Evolutionary conservation across 2,888 invertebrate species (phyloP).

Genomic region (Sinohyriopsis cumingii): DNA sequence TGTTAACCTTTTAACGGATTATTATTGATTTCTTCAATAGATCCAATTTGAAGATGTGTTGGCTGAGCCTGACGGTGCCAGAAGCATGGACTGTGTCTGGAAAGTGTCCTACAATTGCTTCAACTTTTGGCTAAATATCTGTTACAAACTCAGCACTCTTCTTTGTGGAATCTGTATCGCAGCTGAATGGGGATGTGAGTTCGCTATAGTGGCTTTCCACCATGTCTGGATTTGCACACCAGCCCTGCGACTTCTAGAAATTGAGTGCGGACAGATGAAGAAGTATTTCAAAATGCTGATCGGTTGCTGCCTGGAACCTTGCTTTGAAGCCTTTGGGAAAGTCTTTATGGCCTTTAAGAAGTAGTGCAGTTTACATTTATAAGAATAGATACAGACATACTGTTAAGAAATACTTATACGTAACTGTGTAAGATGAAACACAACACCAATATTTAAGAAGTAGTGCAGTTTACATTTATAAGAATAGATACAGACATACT

Average conservation of each 20-base stretch:
- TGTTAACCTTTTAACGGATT: no score
- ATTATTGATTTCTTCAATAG: slow-evolving; percentile 4
- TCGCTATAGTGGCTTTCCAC: slow-evolving; percentile 74
- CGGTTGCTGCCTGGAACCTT: slow-evolving; percentile 20
- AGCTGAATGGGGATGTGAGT: slow-evolving; percentile 74
- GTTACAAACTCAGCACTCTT: slow-evolving; percentile 81
- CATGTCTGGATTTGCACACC: slow-evolving; percentile 85
- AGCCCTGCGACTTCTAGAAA: slow-evolving; percentile 79
- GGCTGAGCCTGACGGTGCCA: slow-evolving; percentile 63
- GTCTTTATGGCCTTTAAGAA: slow-evolving; percentile 27
- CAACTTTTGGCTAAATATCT: slow-evolving; percentile 79
- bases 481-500: no score
- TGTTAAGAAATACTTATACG: no score
- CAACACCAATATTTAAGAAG: slow-evolving; percentile 4
- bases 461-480: neutral
- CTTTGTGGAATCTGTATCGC: slow-evolving; percentile 81
- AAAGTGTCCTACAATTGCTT: slow-evolving; percentile 79
- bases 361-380: neutral
- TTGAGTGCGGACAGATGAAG: slow-evolving; percentile 70
- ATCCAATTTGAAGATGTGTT: slow-evolving; percentile 34
- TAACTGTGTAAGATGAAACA: no score
- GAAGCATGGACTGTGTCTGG: slow-evolving; percentile 81
- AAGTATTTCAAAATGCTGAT: slow-evolving; percentile 24
- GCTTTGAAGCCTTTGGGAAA: slow-evolving; percentile 19
- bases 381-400: no score